These are phyloP conservation scores for Antennarius striatus DNA, from an alignment of 2,113 vertebrate species.

Conservation along the genomic window DNA sequence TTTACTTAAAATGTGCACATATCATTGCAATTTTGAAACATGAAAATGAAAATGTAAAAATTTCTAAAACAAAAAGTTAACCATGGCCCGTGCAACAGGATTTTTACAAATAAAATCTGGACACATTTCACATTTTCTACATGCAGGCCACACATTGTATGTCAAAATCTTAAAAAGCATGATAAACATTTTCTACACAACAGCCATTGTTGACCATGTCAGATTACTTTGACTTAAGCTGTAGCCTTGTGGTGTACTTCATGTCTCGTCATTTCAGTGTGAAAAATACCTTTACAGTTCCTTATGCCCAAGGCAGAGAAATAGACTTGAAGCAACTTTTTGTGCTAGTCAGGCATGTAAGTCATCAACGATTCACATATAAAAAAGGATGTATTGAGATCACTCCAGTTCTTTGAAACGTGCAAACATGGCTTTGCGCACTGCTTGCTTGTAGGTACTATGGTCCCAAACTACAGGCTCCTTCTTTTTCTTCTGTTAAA, in stretches of 20 bases:
- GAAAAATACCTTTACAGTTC: constrained; percentile 2
- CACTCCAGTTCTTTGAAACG: constrained; percentile 95
- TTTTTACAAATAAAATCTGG: constrained; percentile 29
- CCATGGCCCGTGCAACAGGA: constrained; percentile 25
- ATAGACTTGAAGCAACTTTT: constrained; percentile 13
- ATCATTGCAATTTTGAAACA: constrained; percentile 42
- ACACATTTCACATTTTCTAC: constrained; percentile 35
- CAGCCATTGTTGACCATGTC: constrained; percentile 4
- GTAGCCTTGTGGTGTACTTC: background rate
- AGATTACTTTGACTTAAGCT: background rate
- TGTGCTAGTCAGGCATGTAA: constrained; percentile 2
- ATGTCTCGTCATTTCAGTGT: constrained; percentile 13
- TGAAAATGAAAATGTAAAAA: constrained; percentile 57
- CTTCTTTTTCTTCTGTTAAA: constrained; percentile 84
- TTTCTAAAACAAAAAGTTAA: constrained; percentile 45
- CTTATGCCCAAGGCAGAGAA: constrained; percentile 17
- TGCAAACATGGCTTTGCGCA: constrained; percentile 96
- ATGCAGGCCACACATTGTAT: constrained; percentile 36
- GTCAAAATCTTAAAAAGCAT: constrained; percentile 29
- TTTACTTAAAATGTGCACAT: constrained; percentile 69
- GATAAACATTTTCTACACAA: constrained; percentile 35
- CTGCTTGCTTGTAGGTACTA: constrained; percentile 91
- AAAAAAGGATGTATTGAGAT: constrained; percentile 51
- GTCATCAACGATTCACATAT: constrained; percentile 21
- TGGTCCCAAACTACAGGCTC: constrained; percentile 83